Evolutionary conservation across 2,797 vertebrate genomes (phyloP).

Genomic region (Sebastes vulpes): DNA sequence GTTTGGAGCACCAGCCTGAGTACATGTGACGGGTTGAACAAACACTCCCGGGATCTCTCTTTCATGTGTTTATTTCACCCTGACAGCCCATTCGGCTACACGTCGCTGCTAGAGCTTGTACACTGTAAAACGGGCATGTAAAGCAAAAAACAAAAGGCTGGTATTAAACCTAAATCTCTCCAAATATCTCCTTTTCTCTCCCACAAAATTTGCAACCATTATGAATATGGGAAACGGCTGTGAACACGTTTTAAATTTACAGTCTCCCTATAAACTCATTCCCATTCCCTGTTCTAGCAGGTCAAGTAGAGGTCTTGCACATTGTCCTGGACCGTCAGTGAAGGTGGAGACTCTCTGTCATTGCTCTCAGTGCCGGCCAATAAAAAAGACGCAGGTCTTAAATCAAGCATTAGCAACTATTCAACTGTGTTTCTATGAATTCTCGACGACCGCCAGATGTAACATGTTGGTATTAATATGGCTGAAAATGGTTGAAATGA

Average conservation of each 20-base stretch:
- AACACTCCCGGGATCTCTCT: conserved; percentile 30
- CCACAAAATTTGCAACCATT: background rate
- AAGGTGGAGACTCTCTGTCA: background rate
- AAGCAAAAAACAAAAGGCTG: conserved; percentile 3
- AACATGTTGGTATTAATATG: background rate
- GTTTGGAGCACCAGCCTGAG: conserved; percentile 51
- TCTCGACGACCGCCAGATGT: background rate
- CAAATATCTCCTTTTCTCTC: too few relatives aligned
- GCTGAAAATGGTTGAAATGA: background rate
- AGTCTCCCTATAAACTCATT: background rate
- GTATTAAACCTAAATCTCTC: background rate
- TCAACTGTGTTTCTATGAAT: background rate
- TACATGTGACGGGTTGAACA: conserved; percentile 44
- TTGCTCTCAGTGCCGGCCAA: background rate
- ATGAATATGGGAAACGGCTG: background rate
- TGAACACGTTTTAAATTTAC: background rate
- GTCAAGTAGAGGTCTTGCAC: background rate
- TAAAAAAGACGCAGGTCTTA: background rate
- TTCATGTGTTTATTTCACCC: conserved; percentile 51
- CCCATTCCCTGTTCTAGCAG: background rate
- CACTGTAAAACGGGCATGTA: background rate
- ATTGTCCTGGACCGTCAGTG: background rate
- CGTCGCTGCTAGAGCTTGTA: background rate
- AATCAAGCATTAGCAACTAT: background rate
- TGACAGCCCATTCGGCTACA: conserved; percentile 24